A percentile compares a stretch with the other conserved stretches of the same genome.
phyloP scores from a whole-genome alignment of 30 jellyfish, hydroid and myxozoan genomes.

The Cassiopea andromeda region DNA sequence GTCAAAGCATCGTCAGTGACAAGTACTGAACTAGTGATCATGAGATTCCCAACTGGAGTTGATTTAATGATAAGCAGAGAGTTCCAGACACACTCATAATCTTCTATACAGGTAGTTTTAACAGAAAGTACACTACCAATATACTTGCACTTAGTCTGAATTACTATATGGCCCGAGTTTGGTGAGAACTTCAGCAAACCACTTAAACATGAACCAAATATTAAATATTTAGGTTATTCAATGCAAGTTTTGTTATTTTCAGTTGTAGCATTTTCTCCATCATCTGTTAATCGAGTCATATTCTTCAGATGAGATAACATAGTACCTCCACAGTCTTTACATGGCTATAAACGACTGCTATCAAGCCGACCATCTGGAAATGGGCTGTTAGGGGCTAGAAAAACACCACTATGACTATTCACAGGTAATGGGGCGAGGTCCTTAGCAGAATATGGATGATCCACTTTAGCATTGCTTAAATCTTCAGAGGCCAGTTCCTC shows the following conservation, averaged over 20 bases:
- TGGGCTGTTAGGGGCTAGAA: not conserved
- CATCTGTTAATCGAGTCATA: not conserved
- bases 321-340: not conserved
- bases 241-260: not conserved
- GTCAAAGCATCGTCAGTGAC: not conserved
- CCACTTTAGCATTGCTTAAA: not conserved
- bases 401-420: not conserved
- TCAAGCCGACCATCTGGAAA: slow-evolving; percentile 2
- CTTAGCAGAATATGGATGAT: slow-evolving; percentile 7
- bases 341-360: not conserved
- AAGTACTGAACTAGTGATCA: slow-evolving; percentile 9
- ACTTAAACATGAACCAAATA: slow-evolving; percentile 5
- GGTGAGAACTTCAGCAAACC: slow-evolving; percentile 1
- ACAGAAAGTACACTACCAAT: slow-evolving; percentile 8
- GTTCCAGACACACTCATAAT: not conserved
- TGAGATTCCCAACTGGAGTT: slow-evolving; percentile 17
- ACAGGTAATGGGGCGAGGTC: not conserved
- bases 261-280: not conserved
- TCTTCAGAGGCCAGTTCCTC: slow-evolving; percentile 13
- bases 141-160: not conserved
- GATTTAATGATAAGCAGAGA: not conserved
- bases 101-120: slow-evolving; percentile 8
- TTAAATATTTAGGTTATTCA: slow-evolving; percentile 6
- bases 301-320: slow-evolving; percentile 21
- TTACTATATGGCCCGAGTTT: slow-evolving; percentile 2